Evolutionary conservation across 1,140 invertebrate genomes (phyloP).

Genomic region (Brachionus angularis): DNA sequence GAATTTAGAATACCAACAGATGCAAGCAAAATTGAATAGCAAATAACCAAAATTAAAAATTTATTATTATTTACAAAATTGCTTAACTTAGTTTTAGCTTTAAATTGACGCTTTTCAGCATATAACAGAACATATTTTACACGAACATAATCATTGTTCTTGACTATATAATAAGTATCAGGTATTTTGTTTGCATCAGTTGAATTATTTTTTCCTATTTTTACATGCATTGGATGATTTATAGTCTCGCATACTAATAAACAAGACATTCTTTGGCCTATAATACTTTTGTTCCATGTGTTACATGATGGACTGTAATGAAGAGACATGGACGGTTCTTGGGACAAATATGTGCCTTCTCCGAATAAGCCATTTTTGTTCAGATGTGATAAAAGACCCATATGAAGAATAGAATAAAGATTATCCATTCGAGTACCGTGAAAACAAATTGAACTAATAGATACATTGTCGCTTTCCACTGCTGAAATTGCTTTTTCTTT

Average conservation of each 20-base stretch:
- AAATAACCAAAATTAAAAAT: not conserved
- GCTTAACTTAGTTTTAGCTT: not conserved
- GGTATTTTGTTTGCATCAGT: constrained; percentile 62
- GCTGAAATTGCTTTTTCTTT: constrained; percentile 50
- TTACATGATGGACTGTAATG: constrained; percentile 67
- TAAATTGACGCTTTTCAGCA: constrained; percentile 47
- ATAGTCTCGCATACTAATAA: constrained; percentile 74
- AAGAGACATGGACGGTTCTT: constrained; percentile 68
- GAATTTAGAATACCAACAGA: constrained; percentile 42
- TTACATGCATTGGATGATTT: constrained; percentile 64
- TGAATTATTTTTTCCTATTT: constrained; percentile 53
- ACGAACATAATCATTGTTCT: constrained; percentile 70
- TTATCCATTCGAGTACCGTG: constrained; percentile 75
- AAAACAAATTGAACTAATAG: constrained; percentile 61
- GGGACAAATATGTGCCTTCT: constrained; percentile 70
- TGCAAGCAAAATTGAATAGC: constrained; percentile 31
- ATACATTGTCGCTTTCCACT: not conserved
- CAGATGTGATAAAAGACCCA: constrained; percentile 71
- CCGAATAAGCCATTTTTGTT: constrained; percentile 70
- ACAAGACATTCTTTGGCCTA: constrained; percentile 70
- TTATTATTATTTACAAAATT: constrained; percentile 21
- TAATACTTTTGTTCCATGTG: constrained; percentile 68
- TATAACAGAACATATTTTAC: constrained; percentile 74
- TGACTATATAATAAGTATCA: constrained; percentile 69
- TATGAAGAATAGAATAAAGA: constrained; percentile 74